Percentiles rank a stretch among this genome's conserved stretches.
Conservation (phyloP, 2,113 vertebrate genomes). For the Isurus oxyrinchus region DNA sequence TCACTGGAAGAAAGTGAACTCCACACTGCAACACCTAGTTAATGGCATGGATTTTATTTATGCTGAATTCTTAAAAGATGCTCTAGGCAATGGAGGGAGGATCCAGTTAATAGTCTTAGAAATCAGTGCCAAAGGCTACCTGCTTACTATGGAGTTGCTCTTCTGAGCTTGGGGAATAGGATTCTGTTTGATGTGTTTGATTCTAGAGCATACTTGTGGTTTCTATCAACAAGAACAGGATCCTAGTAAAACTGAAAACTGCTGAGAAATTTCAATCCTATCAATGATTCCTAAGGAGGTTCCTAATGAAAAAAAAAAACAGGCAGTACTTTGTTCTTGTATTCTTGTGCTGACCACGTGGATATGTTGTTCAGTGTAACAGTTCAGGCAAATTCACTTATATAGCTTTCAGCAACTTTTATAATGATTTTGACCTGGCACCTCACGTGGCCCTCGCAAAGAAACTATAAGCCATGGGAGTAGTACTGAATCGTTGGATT, state of each 20-base stretch:
- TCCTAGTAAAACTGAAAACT: background rate
- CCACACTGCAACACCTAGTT: background rate
- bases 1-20: slow-evolving; percentile 31
- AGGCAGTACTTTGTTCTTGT: background rate
- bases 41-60: slow-evolving; percentile 24
- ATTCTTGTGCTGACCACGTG: background rate
- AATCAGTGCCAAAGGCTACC: background rate
- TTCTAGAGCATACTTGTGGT: background rate
- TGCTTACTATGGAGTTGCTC: no score
- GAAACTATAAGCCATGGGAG: background rate
- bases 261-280: background rate
- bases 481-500: background rate
- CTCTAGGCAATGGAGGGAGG: background rate
- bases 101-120: slow-evolving; percentile 16
- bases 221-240: background rate
- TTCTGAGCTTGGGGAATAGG: background rate
- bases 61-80: slow-evolving; percentile 17
- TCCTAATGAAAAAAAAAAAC: background rate
- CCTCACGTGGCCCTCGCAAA: background rate
- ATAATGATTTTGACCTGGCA: background rate
- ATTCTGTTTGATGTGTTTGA: background rate
- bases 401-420: background rate
- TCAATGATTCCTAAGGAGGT: slow-evolving; percentile 1
- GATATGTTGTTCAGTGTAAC: background rate
- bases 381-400: background rate